Conservation (phyloP, 2,113 vertebrate genomes). For the Chrysemys picta region DNA sequence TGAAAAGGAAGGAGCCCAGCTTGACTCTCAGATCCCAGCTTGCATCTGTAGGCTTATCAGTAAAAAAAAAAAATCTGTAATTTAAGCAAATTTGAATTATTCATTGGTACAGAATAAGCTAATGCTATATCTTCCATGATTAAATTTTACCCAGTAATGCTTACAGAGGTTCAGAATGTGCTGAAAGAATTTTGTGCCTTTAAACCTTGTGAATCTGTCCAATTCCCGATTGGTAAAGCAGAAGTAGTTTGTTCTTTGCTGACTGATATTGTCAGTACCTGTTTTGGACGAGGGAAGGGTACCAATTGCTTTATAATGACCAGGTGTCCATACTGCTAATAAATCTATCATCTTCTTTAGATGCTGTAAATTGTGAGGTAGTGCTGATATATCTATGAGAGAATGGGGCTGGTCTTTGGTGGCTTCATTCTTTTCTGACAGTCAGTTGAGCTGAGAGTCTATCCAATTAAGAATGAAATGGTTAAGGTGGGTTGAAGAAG, state of each 20-base stretch:
- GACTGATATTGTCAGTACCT: neutral
- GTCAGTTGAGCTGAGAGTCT: neutral
- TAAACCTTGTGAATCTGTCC: neutral
- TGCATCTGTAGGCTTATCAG: neutral
- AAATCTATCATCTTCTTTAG: fast-evolving
- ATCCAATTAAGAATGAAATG: neutral
- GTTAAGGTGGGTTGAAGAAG: neutral
- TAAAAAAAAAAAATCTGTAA: fast-evolving
- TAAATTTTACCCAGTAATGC: neutral
- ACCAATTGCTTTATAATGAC: neutral
- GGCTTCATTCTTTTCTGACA: neutral
- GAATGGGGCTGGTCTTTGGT: neutral
- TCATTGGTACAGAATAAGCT: neutral
- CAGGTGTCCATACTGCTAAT: neutral
- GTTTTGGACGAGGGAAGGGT: neutral
- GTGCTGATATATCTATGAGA: neutral
- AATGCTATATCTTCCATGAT: neutral
- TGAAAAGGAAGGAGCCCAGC: neutral
- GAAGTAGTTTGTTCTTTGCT: neutral
- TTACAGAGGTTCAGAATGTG: neutral
- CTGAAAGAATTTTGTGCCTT: neutral
- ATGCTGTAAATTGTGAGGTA: fast-evolving
- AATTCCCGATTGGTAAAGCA: neutral
- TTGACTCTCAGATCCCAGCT: neutral
- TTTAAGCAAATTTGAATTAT: neutral